Conservation (phyloP, 2,888 invertebrate species). For the Cryptocheilus praepositus region DNA sequence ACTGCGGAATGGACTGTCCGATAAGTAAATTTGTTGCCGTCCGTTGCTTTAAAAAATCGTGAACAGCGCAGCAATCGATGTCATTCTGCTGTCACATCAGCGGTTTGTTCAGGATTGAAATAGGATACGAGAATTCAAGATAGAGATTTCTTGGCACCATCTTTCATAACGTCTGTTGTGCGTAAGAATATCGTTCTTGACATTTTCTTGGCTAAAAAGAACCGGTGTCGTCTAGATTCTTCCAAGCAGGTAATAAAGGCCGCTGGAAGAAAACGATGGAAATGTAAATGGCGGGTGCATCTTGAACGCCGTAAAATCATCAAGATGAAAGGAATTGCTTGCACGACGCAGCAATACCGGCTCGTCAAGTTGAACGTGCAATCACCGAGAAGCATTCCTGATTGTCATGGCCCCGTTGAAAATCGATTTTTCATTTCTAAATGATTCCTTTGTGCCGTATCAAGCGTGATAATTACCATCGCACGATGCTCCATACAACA, state of each 20-base stretch:
- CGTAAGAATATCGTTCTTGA: too few relatives aligned
- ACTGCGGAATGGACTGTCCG: slow-evolving; percentile 17
- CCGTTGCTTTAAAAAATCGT: neutral
- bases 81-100: neutral
- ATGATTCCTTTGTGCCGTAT: too few relatives aligned
- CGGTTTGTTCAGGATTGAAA: too few relatives aligned
- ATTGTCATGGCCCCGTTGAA: slow-evolving; percentile 12
- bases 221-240: slow-evolving; percentile 21
- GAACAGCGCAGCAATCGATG: slow-evolving; percentile 16
- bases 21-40: slow-evolving; percentile 18
- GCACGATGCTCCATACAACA: too few relatives aligned
- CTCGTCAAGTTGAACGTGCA: slow-evolving; percentile 6
- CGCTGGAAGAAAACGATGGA: slow-evolving; percentile 9
- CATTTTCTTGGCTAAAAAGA: neutral
- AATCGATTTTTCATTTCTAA: slow-evolving; percentile 16
- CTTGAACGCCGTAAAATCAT: slow-evolving; percentile 33
- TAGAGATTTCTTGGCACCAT: neutral
- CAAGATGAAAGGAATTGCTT: slow-evolving; percentile 37
- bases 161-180: too few relatives aligned
- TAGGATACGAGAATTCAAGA: neutral
- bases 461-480: too few relatives aligned
- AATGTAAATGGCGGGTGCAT: slow-evolving; percentile 16
- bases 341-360: slow-evolving; percentile 19
- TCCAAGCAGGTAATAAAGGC: slow-evolving; percentile 38
- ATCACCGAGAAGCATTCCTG: slow-evolving; percentile 9